Evolutionary conservation across 2,113 vertebrate genomes (phyloP).

Genomic region (Albula glossodonta): DNA sequence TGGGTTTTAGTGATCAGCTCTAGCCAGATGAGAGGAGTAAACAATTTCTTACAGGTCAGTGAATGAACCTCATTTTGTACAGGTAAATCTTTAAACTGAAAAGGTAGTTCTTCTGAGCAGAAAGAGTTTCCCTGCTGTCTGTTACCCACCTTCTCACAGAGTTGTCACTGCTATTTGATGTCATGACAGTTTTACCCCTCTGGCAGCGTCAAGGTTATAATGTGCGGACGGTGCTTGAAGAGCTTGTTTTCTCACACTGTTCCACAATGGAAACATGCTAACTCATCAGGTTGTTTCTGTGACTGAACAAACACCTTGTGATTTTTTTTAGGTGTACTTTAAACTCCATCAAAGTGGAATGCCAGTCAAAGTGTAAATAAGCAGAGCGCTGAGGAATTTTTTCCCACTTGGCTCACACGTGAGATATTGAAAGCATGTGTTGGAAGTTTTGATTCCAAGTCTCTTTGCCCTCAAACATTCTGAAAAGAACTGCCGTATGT

Average conservation of each 20-base stretch:
- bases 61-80: neutral
- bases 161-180: neutral
- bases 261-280: neutral
- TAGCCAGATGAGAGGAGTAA: neutral
- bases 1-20: neutral
- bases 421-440: neutral
- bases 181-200: neutral
- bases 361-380: slow-evolving; percentile 39
- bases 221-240: neutral
- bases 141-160: neutral
- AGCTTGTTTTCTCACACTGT: neutral
- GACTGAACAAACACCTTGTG: slow-evolving; percentile 37
- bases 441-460: neutral
- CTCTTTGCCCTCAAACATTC: neutral
- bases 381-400: neutral
- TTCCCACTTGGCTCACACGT: neutral
- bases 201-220: neutral
- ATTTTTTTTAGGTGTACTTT: slow-evolving; percentile 43
- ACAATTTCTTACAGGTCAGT: neutral
- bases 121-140: neutral
- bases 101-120: neutral
- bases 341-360: slow-evolving; percentile 41
- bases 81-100: neutral
- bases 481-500: neutral
- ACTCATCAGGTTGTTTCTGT: slow-evolving; percentile 25